Conservation (phyloP, 2,888 invertebrate species). For the Papilio gigon region DNA sequence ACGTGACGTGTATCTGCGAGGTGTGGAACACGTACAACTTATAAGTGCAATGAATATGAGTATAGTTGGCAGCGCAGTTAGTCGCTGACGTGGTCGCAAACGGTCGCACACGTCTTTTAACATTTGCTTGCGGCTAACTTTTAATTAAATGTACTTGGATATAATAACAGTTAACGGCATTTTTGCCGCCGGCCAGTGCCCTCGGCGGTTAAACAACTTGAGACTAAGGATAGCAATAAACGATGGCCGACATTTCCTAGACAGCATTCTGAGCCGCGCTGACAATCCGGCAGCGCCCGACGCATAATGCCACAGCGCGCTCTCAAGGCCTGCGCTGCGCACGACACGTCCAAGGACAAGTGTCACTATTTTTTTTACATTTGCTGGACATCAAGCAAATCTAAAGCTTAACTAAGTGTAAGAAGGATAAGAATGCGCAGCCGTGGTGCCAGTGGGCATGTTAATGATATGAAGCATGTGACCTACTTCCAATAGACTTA, state of each 20-base stretch:
- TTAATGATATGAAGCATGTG: background rate
- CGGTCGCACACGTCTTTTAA: background rate
- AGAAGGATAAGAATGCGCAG: background rate
- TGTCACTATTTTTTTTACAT: background rate
- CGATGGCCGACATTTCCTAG: background rate
- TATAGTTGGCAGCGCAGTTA: slow-evolving; percentile 46
- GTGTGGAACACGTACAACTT: background rate
- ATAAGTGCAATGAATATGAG: background rate
- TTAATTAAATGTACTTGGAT: background rate
- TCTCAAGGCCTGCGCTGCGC: background rate
- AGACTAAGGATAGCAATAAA: background rate
- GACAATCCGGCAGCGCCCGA: too few relatives aligned
- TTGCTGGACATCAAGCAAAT: background rate
- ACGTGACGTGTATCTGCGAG: too few relatives aligned
- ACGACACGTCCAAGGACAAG: background rate
- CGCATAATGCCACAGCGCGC: too few relatives aligned
- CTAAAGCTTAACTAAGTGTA: background rate
- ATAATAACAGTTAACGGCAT: background rate
- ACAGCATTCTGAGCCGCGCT: background rate
- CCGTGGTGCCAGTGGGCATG: background rate
- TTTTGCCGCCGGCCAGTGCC: background rate
- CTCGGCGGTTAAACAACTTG: background rate
- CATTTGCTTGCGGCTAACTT: background rate
- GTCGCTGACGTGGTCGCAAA: slow-evolving; percentile 44
- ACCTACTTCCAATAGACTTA: background rate